Base-by-base conservation (phyloP, 2,888 invertebrate genomes). In the Melinaea menophilus region DNA sequence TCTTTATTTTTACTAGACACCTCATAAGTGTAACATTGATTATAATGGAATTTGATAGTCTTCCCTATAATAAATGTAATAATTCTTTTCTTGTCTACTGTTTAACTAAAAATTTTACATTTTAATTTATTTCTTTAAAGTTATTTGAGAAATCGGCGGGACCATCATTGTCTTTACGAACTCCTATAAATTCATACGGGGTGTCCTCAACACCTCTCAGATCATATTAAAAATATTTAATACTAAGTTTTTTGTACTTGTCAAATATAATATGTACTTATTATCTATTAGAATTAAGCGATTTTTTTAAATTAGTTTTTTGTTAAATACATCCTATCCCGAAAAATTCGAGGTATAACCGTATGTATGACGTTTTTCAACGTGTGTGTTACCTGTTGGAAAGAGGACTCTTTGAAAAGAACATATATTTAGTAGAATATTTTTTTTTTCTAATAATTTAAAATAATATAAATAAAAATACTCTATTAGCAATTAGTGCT, bases 181-280 rank as follows among this genome's bases (percentile, higher is more conserved):
- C 22, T 22, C 22, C 1, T 61, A 56, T 61, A 1, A 51, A 31
- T 31, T 61, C 56, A 64, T 62, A 33, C 47, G 64, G 47, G 45
- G 37, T 62, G 34, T 58, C 51, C 31, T 62, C 62, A 62, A 55
- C 58, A 62, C 60, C 61, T 64, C 66, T 63, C 62, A 63, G 55
- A 59, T 62, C 59, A 66, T 63, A 64, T 59, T 68, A 63, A 66
- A 48, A 68, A 66, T 66, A 63, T 64, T 68, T 64, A 64, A 64
- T 69, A 67, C 55, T 55, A 12, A 33, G 55, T 55, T 55, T 55
- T 34, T 45, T 56, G 56, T 56, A 56, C 45, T 56, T 71, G 61
- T 47, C 60, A 65, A 65, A 76, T 75, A 78, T 48, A 48, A 48
- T 48, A 48, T 37, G 37, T 37, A 37, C 37, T 37, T 37, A 1